These are phyloP conservation scores for Scaptomyza flava DNA, from an alignment of 2,888 invertebrate species.

Conservation along the genomic window DNA sequence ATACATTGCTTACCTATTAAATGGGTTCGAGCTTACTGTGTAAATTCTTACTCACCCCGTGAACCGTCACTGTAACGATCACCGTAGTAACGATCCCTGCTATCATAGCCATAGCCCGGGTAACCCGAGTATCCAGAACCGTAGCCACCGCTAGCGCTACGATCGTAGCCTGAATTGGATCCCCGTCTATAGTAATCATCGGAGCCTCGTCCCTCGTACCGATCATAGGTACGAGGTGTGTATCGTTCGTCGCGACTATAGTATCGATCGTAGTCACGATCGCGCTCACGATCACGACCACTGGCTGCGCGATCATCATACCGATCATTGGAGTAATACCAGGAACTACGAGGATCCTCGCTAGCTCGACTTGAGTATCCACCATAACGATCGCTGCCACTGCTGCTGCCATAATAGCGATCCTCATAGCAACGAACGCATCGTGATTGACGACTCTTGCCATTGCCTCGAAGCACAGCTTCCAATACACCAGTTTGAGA, in stretches of 20 bases:
- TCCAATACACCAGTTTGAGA: conserved; percentile 60
- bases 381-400: conserved; percentile 38
- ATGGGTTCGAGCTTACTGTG: not conserved
- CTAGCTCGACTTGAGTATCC: conserved; percentile 71
- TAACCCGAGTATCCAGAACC: conserved; percentile 57
- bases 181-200: conserved; percentile 65
- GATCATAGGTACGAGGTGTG: conserved; percentile 71
- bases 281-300: conserved; percentile 56
- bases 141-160: conserved; percentile 76
- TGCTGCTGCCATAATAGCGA: conserved; percentile 49
- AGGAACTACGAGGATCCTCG: conserved; percentile 78
- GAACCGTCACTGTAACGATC: conserved; percentile 75
- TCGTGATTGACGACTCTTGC: conserved; percentile 81
- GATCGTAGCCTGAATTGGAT: conserved; percentile 59
- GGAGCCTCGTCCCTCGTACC: conserved; percentile 75
- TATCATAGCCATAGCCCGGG: conserved; percentile 80
- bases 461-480: conserved; percentile 64
- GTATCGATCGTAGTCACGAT: conserved; percentile 75
- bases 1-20: no score
- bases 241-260: conserved; percentile 78
- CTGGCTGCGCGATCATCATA: conserved; percentile 77
- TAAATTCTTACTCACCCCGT: conserved; percentile 41
- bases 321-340: conserved; percentile 81
- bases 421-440: conserved; percentile 84
- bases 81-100: conserved; percentile 77